These are phyloP conservation scores for Metopia argyrocephala DNA, from an alignment of 2,888 invertebrate genomes.

Conservation along the genomic window DNA sequence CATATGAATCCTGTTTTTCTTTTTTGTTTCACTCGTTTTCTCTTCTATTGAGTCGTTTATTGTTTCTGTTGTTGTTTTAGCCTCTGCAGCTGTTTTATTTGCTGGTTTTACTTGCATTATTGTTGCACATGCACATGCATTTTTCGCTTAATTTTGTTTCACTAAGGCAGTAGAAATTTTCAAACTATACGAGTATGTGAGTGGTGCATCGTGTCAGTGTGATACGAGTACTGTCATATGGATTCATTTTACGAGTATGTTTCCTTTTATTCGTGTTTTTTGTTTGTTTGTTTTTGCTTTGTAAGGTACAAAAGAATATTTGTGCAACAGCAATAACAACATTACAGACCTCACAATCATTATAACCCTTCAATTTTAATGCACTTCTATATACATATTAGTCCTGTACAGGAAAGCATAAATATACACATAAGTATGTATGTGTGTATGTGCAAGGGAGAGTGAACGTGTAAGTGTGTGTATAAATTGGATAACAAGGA, in stretches of 20 bases:
- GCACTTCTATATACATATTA: neutral
- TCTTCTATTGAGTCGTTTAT: no score
- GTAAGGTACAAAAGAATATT: neutral
- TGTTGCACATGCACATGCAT: neutral
- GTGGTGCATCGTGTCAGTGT: slow-evolving; percentile 64
- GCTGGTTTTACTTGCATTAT: no score
- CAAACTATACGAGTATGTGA: slow-evolving; percentile 46
- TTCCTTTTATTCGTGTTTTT: neutral
- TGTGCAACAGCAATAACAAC: neutral
- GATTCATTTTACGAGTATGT: slow-evolving; percentile 48
- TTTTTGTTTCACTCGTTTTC: no score
- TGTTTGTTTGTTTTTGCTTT: neutral
- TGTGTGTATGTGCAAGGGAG: neutral
- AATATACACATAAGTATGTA: no score
- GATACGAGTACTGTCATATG: slow-evolving; percentile 57
- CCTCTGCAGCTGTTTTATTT: neutral
- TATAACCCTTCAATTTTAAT: neutral
- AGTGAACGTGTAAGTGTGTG: neutral
- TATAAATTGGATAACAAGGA: no score
- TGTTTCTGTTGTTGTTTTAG: neutral
- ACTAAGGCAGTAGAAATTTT: slow-evolving; percentile 61
- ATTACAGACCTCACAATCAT: neutral
- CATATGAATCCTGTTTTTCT: neutral
- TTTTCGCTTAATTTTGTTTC: slow-evolving; percentile 4
- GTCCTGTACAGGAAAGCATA: neutral